These are phyloP conservation scores for Hypotaenidia okinawae DNA, from an alignment of 2,797 vertebrate species.

Conservation along the genomic window DNA sequence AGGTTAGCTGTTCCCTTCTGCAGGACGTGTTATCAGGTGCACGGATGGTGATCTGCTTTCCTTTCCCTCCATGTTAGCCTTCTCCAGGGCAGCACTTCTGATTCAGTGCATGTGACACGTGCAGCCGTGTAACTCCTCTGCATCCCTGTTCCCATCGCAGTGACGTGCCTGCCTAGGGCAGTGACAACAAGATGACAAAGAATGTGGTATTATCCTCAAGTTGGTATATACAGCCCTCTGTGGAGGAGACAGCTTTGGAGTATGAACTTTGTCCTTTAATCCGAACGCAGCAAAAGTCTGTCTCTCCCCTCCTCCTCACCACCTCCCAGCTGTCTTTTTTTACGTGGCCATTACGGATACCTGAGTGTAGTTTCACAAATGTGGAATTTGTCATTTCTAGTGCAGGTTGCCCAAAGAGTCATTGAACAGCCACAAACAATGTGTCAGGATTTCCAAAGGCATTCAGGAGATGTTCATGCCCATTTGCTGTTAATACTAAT, in stretches of 20 bases:
- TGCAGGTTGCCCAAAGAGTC: not conserved
- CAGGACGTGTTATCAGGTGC: not conserved
- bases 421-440: conserved; percentile 28
- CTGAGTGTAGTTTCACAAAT: not conserved
- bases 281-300: not conserved
- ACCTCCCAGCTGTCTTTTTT: not conserved
- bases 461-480: not conserved
- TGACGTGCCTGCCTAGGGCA: not conserved
- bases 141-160: not conserved
- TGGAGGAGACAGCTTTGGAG: not conserved
- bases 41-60: not conserved
- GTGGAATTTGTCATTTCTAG: not conserved
- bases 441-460: conserved; percentile 2
- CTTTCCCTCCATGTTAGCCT: fast-evolving
- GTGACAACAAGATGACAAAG: conserved; percentile 20
- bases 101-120: not conserved
- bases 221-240: not conserved
- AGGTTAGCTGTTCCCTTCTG: not conserved
- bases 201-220: not conserved
- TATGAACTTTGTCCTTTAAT: conserved; percentile 45
- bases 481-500: conserved; percentile 35
- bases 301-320: not conserved
- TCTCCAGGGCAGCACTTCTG: not conserved
- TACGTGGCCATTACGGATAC: not conserved
- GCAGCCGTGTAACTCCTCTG: not conserved